These are phyloP conservation scores for Drosophila demipolita DNA, from an alignment of 2,888 invertebrate genomes.

Conservation along the genomic window DNA sequence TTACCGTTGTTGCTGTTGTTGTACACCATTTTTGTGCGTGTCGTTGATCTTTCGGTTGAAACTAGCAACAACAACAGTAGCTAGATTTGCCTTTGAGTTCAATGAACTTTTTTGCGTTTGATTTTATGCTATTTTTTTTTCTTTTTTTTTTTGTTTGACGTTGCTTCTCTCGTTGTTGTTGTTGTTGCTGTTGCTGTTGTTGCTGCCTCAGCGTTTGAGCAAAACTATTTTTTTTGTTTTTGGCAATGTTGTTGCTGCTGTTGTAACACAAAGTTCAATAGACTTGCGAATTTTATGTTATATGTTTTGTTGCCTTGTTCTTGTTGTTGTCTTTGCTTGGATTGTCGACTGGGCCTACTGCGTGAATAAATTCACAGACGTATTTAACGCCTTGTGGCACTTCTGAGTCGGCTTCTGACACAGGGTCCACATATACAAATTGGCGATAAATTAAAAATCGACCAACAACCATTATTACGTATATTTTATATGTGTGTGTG, in stretches of 20 bases:
- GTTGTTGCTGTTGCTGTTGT: constrained; percentile 19
- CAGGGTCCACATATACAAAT: neutral
- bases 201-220: constrained; percentile 9
- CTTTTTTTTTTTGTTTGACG: constrained; percentile 20
- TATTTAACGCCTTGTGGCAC: neutral
- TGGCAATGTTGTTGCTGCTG: constrained; percentile 30
- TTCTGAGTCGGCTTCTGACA: neutral
- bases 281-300: constrained; percentile 68
- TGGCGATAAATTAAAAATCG: neutral
- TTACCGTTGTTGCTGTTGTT: constrained; percentile 31
- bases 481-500: neutral
- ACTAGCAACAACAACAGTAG: constrained; percentile 31
- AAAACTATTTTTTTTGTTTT: constrained; percentile 10
- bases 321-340: constrained; percentile 10
- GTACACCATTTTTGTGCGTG: constrained; percentile 64
- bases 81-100: constrained; percentile 60
- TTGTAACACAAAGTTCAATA: constrained; percentile 76
- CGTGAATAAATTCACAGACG: constrained; percentile 12
- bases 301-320: neutral
- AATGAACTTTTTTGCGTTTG: constrained; percentile 73
- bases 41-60: constrained; percentile 73
- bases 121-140: constrained; percentile 27
- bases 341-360: constrained; percentile 28
- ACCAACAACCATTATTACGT: neutral
- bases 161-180: constrained; percentile 23